These are phyloP conservation scores for Ceratosolen fusciceps DNA, from an alignment of 1,140 invertebrate genomes.

Conservation along the genomic window DNA sequence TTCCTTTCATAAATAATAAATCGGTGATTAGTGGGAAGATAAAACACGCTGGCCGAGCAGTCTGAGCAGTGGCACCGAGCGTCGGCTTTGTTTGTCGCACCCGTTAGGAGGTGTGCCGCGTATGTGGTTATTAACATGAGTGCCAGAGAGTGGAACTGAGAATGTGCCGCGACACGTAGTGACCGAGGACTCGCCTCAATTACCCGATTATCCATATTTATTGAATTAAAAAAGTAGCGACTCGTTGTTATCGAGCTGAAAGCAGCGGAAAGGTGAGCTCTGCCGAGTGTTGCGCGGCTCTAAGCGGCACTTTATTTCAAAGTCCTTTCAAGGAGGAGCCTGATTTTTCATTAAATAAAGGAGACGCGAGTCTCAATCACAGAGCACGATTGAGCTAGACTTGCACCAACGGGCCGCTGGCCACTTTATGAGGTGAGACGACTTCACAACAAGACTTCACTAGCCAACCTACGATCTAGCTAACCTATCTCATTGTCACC, in stretches of 20 bases:
- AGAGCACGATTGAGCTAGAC: constrained; percentile 71
- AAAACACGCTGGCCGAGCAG: no score
- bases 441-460: no score
- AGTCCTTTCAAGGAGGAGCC: neutral
- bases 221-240: no score
- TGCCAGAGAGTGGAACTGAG: constrained; percentile 30
- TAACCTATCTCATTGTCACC: no score
- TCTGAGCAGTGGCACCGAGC: no score
- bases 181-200: neutral
- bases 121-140: neutral
- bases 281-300: no score
- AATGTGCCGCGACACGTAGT: constrained; percentile 15
- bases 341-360: neutral
- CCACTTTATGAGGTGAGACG: constrained; percentile 69
- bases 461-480: no score
- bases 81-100: no score
- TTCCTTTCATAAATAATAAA: neutral
- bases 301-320: no score
- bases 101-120: neutral
- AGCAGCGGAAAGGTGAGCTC: no score
- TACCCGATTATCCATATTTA: no score
- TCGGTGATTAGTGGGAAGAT: constrained; percentile 7
- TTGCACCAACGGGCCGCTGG: constrained; percentile 70
- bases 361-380: constrained; percentile 66
- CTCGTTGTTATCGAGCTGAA: no score